These are phyloP conservation scores for Rambutsinella grinnellia DNA, from an alignment of 2,888 invertebrate genomes.

Conservation along the genomic window DNA sequence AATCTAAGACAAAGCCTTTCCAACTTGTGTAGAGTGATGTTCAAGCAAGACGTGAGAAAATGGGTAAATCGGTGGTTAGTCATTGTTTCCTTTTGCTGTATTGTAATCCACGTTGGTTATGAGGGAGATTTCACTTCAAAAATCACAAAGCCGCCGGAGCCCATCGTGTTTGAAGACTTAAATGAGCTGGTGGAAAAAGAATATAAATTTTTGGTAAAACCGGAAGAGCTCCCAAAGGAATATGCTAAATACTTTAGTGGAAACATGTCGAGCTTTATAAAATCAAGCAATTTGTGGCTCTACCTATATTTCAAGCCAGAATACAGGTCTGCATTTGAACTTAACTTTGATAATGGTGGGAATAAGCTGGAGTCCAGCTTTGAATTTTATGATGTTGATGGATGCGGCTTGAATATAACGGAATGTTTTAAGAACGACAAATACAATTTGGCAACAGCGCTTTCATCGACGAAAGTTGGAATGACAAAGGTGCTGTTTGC, in stretches of 20 bases:
- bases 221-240: background rate
- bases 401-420: background rate
- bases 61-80: background rate
- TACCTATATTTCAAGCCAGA: too few relatives aligned
- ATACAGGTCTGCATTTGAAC: too few relatives aligned
- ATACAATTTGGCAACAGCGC: background rate
- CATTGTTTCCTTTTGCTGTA: background rate
- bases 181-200: background rate
- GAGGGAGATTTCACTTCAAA: background rate
- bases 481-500: background rate
- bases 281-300: background rate
- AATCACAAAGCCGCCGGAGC: background rate
- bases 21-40: background rate
- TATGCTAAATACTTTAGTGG: background rate
- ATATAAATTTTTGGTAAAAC: background rate
- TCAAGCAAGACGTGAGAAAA: background rate
- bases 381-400: background rate
- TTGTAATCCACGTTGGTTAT: background rate
- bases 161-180: background rate
- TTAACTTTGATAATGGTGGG: too few relatives aligned
- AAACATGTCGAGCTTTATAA: background rate
- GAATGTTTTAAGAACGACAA: background rate
- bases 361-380: background rate
- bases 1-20: background rate
- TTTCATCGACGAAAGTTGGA: background rate